Conservation (phyloP, 2,113 vertebrate genomes). For the Phainopepla nitens region DNA sequence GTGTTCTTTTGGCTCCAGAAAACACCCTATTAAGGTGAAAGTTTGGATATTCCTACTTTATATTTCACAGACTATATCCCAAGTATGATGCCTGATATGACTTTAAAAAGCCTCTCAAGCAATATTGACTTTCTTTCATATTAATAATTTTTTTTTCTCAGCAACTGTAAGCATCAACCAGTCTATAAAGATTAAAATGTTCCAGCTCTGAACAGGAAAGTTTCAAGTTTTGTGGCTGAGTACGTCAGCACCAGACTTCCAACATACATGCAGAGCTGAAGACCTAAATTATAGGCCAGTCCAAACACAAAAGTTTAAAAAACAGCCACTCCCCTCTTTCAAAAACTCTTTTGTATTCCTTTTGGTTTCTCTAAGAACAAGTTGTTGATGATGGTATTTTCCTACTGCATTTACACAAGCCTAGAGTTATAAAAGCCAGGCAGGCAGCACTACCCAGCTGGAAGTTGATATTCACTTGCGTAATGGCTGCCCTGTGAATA, state of each 20-base stretch:
- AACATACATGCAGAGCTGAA: not conserved
- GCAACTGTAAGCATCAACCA: not conserved
- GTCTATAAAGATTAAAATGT: not conserved
- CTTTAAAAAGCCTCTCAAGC: not conserved
- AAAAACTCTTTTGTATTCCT: not conserved
- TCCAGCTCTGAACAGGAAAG: not conserved
- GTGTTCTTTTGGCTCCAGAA: not conserved
- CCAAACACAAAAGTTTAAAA: not conserved
- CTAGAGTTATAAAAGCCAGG: not conserved
- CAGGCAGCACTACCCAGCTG: not conserved
- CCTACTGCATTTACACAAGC: not conserved
- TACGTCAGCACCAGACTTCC: not conserved
- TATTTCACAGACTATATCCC: not conserved
- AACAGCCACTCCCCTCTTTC: not conserved
- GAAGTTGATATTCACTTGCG: not conserved
- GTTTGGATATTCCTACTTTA: not conserved
- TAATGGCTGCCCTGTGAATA: not conserved
- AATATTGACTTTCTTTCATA: not conserved
- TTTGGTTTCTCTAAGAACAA: slow-evolving; percentile 29
- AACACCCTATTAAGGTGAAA: not conserved
- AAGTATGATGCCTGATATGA: not conserved
- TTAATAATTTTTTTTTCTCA: not conserved
- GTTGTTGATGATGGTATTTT: not conserved
- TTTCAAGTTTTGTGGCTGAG: not conserved
- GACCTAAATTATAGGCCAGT: slow-evolving; percentile 42